A percentile compares a stretch with the other conserved stretches of the same genome.
phyloP scores from a whole-genome alignment of 2,797 vertebrate species.

The Enteromius anoplus region DNA sequence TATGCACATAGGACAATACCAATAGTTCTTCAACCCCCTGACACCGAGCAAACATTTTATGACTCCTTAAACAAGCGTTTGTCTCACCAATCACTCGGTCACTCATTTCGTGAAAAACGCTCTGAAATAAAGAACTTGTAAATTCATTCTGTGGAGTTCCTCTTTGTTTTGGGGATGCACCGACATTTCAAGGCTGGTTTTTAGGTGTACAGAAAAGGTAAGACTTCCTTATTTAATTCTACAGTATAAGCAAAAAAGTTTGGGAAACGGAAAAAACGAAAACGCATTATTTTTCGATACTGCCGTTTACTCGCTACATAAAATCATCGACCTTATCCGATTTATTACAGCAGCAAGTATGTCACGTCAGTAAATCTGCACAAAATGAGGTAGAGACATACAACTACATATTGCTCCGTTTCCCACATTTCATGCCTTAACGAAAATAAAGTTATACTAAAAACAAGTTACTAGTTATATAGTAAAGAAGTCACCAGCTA shows the following conservation, averaged over 20 bases:
- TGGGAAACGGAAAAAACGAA: background rate
- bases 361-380: background rate
- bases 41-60: slow-evolving; percentile 65
- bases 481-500: background rate
- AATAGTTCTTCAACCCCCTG: slow-evolving; percentile 67
- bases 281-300: background rate
- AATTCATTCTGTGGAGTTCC: slow-evolving; percentile 17
- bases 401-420: background rate
- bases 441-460: background rate
- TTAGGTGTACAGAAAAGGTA: slow-evolving; percentile 35
- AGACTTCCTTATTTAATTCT: slow-evolving; percentile 15
- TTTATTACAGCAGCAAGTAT: background rate
- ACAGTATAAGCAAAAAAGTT: background rate
- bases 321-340: background rate
- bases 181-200: background rate
- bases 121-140: slow-evolving; percentile 19
- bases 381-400: background rate
- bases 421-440: background rate
- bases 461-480: background rate
- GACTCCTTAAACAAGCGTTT: slow-evolving; percentile 63
- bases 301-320: background rate
- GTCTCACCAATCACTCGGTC: slow-evolving; percentile 31
- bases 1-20: slow-evolving; percentile 71
- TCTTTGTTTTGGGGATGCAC: slow-evolving; percentile 21
- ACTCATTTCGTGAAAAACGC: slow-evolving; percentile 43